phyloP scores from a whole-genome alignment of 1,140 invertebrate genomes.

The Drosophila mojavensis region DNA sequence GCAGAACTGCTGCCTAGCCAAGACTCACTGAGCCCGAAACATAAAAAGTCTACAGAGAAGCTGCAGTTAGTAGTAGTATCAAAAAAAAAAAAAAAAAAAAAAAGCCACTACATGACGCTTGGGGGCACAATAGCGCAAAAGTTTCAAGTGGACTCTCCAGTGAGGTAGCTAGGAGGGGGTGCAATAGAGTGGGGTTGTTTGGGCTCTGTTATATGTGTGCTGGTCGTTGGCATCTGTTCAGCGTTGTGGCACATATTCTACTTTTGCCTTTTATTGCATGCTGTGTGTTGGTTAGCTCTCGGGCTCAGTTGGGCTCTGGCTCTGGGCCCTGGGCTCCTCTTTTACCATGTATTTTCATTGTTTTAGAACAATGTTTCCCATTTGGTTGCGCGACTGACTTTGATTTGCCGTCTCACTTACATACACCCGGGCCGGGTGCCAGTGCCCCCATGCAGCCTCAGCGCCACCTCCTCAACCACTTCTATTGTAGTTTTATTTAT shows the following conservation, averaged over 20 bases:
- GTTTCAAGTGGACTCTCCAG: slow-evolving; percentile 76
- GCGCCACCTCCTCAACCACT: no score
- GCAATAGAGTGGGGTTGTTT: background rate
- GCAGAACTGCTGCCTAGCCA: slow-evolving; percentile 45
- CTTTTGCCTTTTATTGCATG: slow-evolving; percentile 80
- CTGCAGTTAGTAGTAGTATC: slow-evolving; percentile 34
- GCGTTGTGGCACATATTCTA: slow-evolving; percentile 78
- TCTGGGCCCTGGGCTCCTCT: slow-evolving; percentile 5
- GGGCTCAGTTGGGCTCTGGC: slow-evolving; percentile 22
- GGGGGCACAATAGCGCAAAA: slow-evolving; percentile 73
- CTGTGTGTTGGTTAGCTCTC: slow-evolving; percentile 48
- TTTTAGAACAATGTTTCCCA: slow-evolving; percentile 76
- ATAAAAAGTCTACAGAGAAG: slow-evolving; percentile 60
- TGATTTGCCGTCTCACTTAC: slow-evolving; percentile 64
- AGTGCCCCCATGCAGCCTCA: background rate
- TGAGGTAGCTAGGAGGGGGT: slow-evolving; percentile 9
- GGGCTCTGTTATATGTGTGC: slow-evolving; percentile 14
- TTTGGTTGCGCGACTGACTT: slow-evolving; percentile 70
- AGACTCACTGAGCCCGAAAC: slow-evolving; percentile 66
- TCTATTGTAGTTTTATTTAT: slow-evolving; percentile 25
- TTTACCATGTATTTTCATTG: slow-evolving; percentile 57
- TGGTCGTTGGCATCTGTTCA: slow-evolving; percentile 75
- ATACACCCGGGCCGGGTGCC: slow-evolving; percentile 19
- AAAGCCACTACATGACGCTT: slow-evolving; percentile 48
- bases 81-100: slow-evolving; percentile 35